phyloP scores from a whole-genome alignment of 2,113 vertebrate genomes.

The Sylvietta virens region DNA sequence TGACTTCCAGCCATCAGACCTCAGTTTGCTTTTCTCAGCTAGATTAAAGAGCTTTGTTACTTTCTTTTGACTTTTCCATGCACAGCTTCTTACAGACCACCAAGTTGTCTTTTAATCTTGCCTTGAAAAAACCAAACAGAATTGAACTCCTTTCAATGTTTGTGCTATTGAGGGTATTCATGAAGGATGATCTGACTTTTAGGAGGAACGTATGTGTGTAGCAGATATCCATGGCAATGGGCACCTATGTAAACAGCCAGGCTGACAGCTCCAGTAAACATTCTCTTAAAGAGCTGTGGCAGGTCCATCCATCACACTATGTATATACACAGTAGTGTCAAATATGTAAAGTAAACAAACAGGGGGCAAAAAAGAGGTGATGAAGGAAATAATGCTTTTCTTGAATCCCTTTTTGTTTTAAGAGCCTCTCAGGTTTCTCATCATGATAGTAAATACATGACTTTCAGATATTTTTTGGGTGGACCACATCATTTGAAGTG shows the following conservation, averaged over 20 bases:
- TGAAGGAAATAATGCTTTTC: background rate
- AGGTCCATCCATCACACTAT: slow-evolving; percentile 25
- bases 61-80: background rate
- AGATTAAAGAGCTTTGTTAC: slow-evolving; percentile 15
- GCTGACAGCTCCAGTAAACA: slow-evolving; percentile 39
- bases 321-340: slow-evolving; percentile 6
- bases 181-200: slow-evolving; percentile 44
- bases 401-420: background rate
- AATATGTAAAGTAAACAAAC: slow-evolving; percentile 36
- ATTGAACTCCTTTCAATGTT: background rate
- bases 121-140: background rate
- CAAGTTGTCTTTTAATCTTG: slow-evolving; percentile 39
- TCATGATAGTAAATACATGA: background rate
- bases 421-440: background rate
- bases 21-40: slow-evolving; percentile 27
- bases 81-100: slow-evolving; percentile 20
- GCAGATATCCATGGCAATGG: slow-evolving; percentile 32
- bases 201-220: background rate
- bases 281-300: background rate
- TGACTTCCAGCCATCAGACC: background rate
- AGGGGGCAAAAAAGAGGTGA: background rate
- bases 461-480: background rate
- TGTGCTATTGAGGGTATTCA: background rate
- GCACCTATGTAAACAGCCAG: slow-evolving; percentile 25
- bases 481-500: background rate